Percentiles rank a stretch among this genome's conserved stretches.
phyloP scores from a whole-genome alignment of 92 coral and sea anemone genomes.

The Heliopora coerulea region DNA sequence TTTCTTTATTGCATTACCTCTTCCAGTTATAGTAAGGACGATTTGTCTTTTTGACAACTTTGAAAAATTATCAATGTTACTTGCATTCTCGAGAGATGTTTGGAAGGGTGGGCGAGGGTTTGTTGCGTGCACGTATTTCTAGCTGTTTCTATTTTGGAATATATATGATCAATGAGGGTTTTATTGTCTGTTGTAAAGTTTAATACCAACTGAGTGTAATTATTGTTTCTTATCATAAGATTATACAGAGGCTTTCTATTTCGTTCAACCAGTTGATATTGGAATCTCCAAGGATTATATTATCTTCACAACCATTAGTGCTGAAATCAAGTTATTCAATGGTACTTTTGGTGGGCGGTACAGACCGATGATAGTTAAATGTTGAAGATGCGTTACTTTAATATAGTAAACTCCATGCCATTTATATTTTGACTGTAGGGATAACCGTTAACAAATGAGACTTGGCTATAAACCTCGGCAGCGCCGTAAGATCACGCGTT shows the following conservation, averaged over 20 bases:
- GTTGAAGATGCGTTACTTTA: background rate
- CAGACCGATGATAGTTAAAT: slow-evolving; percentile 16
- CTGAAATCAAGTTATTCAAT: background rate
- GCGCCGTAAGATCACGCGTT: background rate
- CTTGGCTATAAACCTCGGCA: too few species aligned
- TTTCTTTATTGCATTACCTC: too few species aligned
- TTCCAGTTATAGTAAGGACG: too few species aligned
- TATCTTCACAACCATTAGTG: background rate
- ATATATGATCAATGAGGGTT: slow-evolving; percentile 44
- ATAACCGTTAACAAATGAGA: slow-evolving; percentile 46
- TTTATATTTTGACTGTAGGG: slow-evolving; percentile 54
- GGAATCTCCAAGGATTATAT: too few species aligned
- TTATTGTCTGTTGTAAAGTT: slow-evolving; percentile 22
- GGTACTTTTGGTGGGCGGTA: slow-evolving; percentile 33
- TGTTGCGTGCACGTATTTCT: too few species aligned
- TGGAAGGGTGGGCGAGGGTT: too few species aligned
- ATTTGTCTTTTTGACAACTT: too few species aligned
- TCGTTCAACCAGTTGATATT: too few species aligned
- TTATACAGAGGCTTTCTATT: background rate
- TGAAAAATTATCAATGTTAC: too few species aligned
- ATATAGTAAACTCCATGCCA: slow-evolving; percentile 49
- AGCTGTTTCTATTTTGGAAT: slow-evolving; percentile 31
- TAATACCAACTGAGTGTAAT: too few species aligned
- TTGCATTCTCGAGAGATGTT: too few species aligned
- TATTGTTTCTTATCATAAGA: background rate